Conservation (phyloP, 2,888 invertebrate genomes). For the Drosophila atroscutellata region DNA sequence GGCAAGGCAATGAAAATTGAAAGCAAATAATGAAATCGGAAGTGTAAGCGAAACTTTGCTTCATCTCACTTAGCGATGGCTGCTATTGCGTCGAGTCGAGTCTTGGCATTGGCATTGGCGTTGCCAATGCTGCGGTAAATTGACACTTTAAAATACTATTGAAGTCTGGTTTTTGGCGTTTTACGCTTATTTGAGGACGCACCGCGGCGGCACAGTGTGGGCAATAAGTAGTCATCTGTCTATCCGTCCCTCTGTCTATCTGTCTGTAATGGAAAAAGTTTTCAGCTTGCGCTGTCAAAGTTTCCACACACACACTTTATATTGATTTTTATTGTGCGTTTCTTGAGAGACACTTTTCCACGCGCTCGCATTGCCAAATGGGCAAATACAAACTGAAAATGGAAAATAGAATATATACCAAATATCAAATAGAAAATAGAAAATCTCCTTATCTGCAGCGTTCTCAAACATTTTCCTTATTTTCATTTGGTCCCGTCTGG, state of each 20-base stretch:
- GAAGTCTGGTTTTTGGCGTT: slow-evolving; percentile 80
- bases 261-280: slow-evolving; percentile 80
- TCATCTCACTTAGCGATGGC: slow-evolving; percentile 57
- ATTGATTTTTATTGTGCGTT: slow-evolving; percentile 77
- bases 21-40: slow-evolving; percentile 74
- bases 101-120: slow-evolving; percentile 16
- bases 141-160: slow-evolving; percentile 82
- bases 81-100: slow-evolving; percentile 1
- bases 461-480: slow-evolving; percentile 10
- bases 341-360: slow-evolving; percentile 58
- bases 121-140: slow-evolving; percentile 80
- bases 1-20: slow-evolving; percentile 62
- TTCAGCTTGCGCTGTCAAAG: slow-evolving; percentile 61
- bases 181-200: slow-evolving; percentile 51
- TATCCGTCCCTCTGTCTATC: slow-evolving; percentile 43
- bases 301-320: slow-evolving; percentile 64
- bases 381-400: slow-evolving; percentile 35
- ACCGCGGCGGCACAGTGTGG: slow-evolving; percentile 19
- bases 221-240: slow-evolving; percentile 33
- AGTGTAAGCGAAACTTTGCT: slow-evolving; percentile 71
- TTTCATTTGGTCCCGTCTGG: slow-evolving; percentile 9
- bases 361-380: slow-evolving; percentile 26
- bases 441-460: slow-evolving; percentile 52
- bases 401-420: slow-evolving; percentile 35
- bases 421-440: slow-evolving; percentile 42